Percentiles rank a stretch among this genome's conserved stretches.
These are phyloP conservation scores for Drosophila erecta DNA, from an alignment of 1,140 invertebrate genomes.

Conservation along the genomic window DNA sequence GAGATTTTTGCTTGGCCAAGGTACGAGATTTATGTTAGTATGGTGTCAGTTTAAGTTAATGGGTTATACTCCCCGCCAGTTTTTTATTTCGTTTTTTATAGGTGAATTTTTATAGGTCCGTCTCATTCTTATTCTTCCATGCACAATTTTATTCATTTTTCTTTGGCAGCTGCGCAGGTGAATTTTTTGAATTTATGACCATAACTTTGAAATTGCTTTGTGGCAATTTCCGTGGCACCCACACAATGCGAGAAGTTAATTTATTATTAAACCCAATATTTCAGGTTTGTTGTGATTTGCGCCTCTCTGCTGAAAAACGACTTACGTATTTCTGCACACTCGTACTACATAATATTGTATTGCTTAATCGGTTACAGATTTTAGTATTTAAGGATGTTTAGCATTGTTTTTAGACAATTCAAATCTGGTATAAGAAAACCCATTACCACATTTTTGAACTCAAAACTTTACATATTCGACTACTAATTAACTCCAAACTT, in stretches of 20 bases:
- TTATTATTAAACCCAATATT: neutral
- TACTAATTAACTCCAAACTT: too few relatives aligned
- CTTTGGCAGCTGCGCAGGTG: conserved; percentile 62
- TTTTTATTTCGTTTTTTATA: conserved; percentile 16
- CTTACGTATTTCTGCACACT: too few relatives aligned
- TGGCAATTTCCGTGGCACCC: conserved; percentile 57
- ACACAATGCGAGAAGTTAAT: conserved; percentile 24
- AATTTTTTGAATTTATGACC: conserved; percentile 66
- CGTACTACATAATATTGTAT: too few relatives aligned
- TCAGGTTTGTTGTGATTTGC: neutral
- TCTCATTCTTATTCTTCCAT: neutral
- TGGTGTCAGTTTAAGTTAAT: conserved; percentile 79
- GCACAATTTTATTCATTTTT: conserved; percentile 1
- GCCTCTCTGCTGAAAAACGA: too few relatives aligned
- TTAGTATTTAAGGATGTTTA: too few relatives aligned
- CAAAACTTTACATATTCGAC: too few relatives aligned
- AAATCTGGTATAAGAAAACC: too few relatives aligned
- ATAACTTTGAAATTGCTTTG: conserved; percentile 72
- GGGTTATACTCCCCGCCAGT: conserved; percentile 58
- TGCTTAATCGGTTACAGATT: too few relatives aligned
- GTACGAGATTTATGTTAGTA: conserved; percentile 71
- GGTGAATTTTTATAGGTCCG: conserved; percentile 27
- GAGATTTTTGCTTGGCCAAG: conserved; percentile 54
- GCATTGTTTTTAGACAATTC: too few relatives aligned
- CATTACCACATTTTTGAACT: too few relatives aligned